Evolutionary conservation across 2,797 vertebrate genomes (phyloP), one percentile per base, ranked within the genome.

Genomic region (Pteronotus mesoamericanus): DNA sequence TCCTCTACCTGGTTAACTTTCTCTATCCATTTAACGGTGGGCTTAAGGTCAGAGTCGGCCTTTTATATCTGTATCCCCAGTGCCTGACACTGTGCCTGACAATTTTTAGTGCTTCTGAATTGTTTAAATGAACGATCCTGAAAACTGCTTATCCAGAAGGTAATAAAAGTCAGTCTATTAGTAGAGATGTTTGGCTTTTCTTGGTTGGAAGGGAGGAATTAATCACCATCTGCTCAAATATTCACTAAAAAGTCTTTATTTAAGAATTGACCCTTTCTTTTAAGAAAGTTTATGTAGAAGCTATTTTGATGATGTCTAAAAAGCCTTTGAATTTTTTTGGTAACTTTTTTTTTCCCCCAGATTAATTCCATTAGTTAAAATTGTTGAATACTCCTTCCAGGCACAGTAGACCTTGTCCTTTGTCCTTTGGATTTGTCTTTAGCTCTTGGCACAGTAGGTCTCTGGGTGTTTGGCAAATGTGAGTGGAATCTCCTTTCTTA

Each of bases 91-190:
- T 53, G 42, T 75, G 26, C 51, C 59, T 82, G 51, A 42, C 22
- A 78, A 46, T 55, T 79, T 75, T 80, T 37, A 92, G 57, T 96
- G 32, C 29, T 79, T 89, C 72, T 37, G n/a, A 92, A 46, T 37
- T 79, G 42, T 61, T 93, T 74, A 89, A 91, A 66, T 74, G 77
- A 78, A 80, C 69, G 55, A 79, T 86, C 46, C 71, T 94, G 44
- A 94, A 86, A 75, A 66, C 24, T 24, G 21, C 37, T 72, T 86
- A 64, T 84, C 42, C 92, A 59, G 51, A 87, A 94, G 77, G 46
- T 87, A 87, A 44, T 66, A 89, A 89, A 91, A 94, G 29, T 92
- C n/a, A 82, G 37, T 94, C n/a, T 80, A 5, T 92, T 95, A 90
- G 42, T 75, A 91, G 39, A 90, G 71, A 89, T 53, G 4, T 34